A percentile compares a stretch with the other conserved stretches of the same genome.
Evolutionary conservation across 2,888 invertebrate species (phyloP).

Genomic region (Agrotis exclamationis): DNA sequence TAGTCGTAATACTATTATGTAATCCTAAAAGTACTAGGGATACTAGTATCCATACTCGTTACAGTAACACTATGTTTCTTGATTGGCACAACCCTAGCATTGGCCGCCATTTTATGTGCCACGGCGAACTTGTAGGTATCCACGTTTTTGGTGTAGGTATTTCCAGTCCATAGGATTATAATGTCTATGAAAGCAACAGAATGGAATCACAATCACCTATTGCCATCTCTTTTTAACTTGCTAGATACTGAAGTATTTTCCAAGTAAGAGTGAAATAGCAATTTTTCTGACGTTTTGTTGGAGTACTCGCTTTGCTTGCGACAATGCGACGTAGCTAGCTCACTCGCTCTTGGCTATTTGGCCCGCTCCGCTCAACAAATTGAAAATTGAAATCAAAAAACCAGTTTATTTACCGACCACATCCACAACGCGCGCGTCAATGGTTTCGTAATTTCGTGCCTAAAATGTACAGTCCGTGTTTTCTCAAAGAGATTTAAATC

Average conservation of each 20-base stretch:
- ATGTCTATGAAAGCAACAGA: background rate
- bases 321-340: too few species aligned
- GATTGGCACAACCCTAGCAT: too few species aligned
- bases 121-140: too few species aligned
- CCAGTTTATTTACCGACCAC: slow-evolving; percentile 89
- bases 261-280: slow-evolving; percentile 34
- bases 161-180: too few species aligned
- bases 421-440: slow-evolving; percentile 71
- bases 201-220: slow-evolving; percentile 4
- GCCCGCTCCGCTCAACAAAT: slow-evolving; percentile 46
- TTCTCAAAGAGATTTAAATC: slow-evolving; percentile 69
- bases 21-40: too few species aligned
- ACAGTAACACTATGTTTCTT: too few species aligned
- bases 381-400: slow-evolving; percentile 83
- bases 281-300: slow-evolving; percentile 5
- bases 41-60: too few species aligned
- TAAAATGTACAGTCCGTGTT: slow-evolving; percentile 68
- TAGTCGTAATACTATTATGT: too few species aligned
- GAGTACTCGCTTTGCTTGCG: slow-evolving; percentile 39
- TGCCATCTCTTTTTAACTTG: slow-evolving; percentile 43
- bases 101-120: too few species aligned
- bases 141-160: too few species aligned
- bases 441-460: slow-evolving; percentile 62
- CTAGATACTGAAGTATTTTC: too few species aligned
- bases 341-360: slow-evolving; percentile 2